Evolutionary conservation across 2,113 vertebrate species (phyloP), one percentile per base, ranked within the genome.

Genomic region (Otus sunia): DNA sequence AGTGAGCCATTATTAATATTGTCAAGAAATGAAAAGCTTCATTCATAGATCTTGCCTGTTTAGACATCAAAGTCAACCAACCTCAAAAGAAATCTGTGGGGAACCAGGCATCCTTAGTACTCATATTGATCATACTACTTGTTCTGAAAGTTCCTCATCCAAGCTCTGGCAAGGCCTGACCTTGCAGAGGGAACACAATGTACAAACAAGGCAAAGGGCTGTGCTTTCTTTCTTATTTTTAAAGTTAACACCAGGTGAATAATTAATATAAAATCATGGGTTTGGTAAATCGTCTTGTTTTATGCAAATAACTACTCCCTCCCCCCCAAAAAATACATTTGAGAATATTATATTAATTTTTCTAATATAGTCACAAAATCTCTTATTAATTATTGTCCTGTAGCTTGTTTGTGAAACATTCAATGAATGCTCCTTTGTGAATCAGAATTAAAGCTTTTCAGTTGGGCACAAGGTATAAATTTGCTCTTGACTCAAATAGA

Each of bases 61-160:
- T 84, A 91, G 79, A 91, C 92, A 94, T 96, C 91, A 91, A 97
- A 96, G 91, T 47, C 83, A 92, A 84, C 22, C 32, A 94, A 47
- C 63, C 88, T 94, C 86, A 94, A 84, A 97, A 84, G 91, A 95
- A 97, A 86, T 74, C 91, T 91, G 59, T 86, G 37, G 94, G 91
- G 86, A 95, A 47, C 25, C n/a, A 63, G 86, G 45, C 32, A 77
- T 89, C 50, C 83, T 92, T 90, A 90, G 79, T 83, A 88, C 88
- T 86, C 67, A 53, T 86, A 94, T 37, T 86, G 94, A 96, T 95
- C 75, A 62, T 41, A 36, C 20, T 66, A 45, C 58, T 94, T 85
- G 19, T 71, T 88, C 84, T 90, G 53, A 78, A 85, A 94, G 69
- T 78, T 92, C 82, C 74, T 75, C 74, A 53, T 89, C 27, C 0